These are phyloP conservation scores for Plutella xylostella DNA, from an alignment of 2,888 invertebrate species.

Conservation along the genomic window DNA sequence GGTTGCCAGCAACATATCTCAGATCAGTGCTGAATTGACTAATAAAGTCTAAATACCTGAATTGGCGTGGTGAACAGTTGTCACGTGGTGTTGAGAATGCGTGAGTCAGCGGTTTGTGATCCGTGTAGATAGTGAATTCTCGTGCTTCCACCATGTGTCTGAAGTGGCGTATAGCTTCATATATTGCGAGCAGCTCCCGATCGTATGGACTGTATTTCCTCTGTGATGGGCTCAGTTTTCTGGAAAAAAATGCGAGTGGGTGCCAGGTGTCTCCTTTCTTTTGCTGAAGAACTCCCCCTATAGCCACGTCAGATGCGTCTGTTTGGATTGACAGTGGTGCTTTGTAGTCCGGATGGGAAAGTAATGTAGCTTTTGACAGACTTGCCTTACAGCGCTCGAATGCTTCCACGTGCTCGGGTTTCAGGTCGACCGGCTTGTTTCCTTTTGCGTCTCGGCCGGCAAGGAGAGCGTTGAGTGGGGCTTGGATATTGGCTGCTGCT, in stretches of 20 bases:
- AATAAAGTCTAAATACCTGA: too few species aligned
- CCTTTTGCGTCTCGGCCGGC: constrained; percentile 21
- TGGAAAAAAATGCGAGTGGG: not conserved
- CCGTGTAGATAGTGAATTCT: constrained; percentile 20
- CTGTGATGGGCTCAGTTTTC: not conserved
- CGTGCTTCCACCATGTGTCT: not conserved
- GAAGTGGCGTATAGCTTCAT: not conserved
- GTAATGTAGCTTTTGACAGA: not conserved
- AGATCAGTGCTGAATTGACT: too few species aligned
- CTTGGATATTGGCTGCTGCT: constrained; percentile 27
- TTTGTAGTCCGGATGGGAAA: not conserved
- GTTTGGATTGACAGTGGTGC: not conserved
- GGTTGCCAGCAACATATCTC: not conserved
- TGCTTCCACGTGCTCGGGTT: constrained; percentile 16
- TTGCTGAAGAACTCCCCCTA: not conserved
- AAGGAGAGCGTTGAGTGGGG: constrained; percentile 26
- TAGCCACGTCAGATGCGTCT: not conserved
- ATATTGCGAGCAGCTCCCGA: not conserved
- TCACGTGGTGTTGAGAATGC: not conserved
- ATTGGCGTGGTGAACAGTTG: too few species aligned
- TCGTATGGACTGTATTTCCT: not conserved
- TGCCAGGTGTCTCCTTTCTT: not conserved
- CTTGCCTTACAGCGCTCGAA: constrained; percentile 21
- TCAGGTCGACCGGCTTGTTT: constrained; percentile 21
- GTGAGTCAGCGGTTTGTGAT: constrained; percentile 25